Evolutionary conservation across 1,140 invertebrate species (phyloP), one percentile per base, ranked within the genome.

Genomic region (Zaprionus tsacasi): DNA sequence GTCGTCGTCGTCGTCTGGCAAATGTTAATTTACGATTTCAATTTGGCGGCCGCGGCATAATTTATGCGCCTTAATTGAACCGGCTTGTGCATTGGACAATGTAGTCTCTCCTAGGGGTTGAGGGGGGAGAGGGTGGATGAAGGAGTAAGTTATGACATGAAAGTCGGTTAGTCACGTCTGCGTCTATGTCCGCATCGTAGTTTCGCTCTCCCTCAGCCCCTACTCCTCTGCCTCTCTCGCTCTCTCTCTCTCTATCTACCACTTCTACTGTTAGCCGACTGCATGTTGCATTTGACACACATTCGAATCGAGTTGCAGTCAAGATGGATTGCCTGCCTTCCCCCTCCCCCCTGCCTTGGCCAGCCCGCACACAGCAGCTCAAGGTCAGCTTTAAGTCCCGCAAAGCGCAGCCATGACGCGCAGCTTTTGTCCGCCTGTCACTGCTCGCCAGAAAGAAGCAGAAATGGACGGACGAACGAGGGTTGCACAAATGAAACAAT

Each of bases 1-100:
- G 59, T 38, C 59, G 82, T 86, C 69, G 45, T 56, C 70, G 59
- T 38, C 59, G 82, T 87, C 82, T 87, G 80, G 85, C 81, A 89
- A 89, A 89, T 89, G 86, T 89, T 89, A 89, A 89, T 89, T 89
- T 89, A 89, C 85, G 85, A 89, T 89, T 89, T 90, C 85, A 89
- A 89, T 89, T 89, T 89, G 86, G 82, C 82, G 82, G 85, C 78
- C 78, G 65, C 60, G 40, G 77, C 77, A 88, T 89, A 89, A 89
- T 89, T 89, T 89, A 89, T 89, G 85, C 86, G 72, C 69, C 85
- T 89, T 89, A 89, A 89, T 89, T 89, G 85, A 89, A 82, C 85
- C 70, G 76, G 60, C 75, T 78, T 40, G 25, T 55, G 70, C 76
- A 30, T 40, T 48, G 70, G 80, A 81, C 79, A 80, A 85, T 60